A percentile compares a stretch with the other conserved stretches of the same genome.
Conservation (phyloP, 2,888 invertebrate species). For the Zhengitettix transpicula region DNA sequence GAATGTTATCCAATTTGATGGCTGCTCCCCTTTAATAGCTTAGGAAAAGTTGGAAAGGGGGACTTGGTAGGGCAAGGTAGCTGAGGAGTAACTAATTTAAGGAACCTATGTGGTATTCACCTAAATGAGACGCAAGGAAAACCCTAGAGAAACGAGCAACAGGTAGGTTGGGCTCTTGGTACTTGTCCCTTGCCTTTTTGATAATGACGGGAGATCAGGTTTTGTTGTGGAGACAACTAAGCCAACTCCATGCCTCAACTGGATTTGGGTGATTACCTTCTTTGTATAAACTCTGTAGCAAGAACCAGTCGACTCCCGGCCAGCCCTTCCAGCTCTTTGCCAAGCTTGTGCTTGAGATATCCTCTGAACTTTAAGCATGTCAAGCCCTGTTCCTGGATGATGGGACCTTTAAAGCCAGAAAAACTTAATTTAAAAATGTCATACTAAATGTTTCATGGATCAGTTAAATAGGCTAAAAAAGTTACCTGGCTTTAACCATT, state of each 20-base stretch:
- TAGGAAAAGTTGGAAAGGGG: too few species aligned
- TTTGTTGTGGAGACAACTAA: background rate
- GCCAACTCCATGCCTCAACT: background rate
- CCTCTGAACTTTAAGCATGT: constrained; percentile 60
- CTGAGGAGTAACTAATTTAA: too few species aligned
- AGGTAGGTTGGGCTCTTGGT: background rate
- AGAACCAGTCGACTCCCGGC: constrained; percentile 66
- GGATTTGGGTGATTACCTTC: constrained; percentile 18
- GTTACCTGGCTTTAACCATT: constrained; percentile 70
- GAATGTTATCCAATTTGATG: too few species aligned
- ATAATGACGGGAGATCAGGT: background rate
- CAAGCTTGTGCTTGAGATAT: constrained; percentile 85
- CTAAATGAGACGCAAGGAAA: too few species aligned
- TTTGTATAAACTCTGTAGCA: constrained; percentile 81
- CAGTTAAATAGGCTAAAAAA: background rate
- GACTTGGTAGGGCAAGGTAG: too few species aligned
- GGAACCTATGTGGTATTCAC: too few species aligned
- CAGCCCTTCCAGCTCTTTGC: constrained; percentile 86
- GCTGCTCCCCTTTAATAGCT: too few species aligned
- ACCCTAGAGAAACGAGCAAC: too few species aligned
- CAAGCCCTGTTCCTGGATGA: constrained; percentile 66
- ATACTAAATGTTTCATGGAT: background rate
- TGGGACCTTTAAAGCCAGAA: constrained; percentile 37
- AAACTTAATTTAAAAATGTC: background rate
- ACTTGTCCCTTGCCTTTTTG: too few species aligned